phyloP scores from a whole-genome alignment of 1,140 invertebrate species.

The Eumeta japonica region DNA sequence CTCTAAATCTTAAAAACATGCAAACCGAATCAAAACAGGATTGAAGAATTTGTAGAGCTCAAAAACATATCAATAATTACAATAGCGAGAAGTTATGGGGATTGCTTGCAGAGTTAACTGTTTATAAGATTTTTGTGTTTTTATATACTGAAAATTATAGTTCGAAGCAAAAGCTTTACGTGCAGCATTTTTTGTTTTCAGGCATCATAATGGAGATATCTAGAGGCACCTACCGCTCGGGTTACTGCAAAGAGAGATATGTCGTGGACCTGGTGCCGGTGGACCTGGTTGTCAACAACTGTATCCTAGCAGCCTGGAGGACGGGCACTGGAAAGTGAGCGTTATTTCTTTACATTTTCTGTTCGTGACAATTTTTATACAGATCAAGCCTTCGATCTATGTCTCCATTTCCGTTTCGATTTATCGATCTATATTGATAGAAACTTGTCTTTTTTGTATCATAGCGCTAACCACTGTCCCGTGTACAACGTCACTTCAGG shows the following conservation, averaged over 20 bases:
- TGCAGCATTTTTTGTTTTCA: no score
- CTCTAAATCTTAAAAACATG: no score
- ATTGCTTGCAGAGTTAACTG: no score
- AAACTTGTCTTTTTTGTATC: constrained; percentile 11
- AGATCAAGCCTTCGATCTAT: neutral
- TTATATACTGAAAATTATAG: no score
- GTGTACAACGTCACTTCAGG: constrained; percentile 95
- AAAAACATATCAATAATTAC: no score
- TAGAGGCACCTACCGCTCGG: constrained; percentile 81
- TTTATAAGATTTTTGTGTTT: no score
- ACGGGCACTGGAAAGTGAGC: constrained; percentile 61
- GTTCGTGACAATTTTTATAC: neutral
- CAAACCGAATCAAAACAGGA: no score
- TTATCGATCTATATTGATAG: neutral
- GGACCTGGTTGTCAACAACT: constrained; percentile 84
- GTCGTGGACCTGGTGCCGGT: constrained; percentile 88
- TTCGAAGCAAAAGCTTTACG: no score
- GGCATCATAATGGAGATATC: constrained; percentile 82
- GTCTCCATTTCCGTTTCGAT: no score
- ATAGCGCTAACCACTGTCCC: constrained; percentile 60
- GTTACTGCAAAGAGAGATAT: constrained; percentile 70
- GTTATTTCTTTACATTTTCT: neutral
- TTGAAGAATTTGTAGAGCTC: no score
- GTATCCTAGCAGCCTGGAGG: constrained; percentile 82
- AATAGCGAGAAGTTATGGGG: no score